phyloP scores from a whole-genome alignment of 2,113 vertebrate species.

The Engystomops pustulosus region DNA sequence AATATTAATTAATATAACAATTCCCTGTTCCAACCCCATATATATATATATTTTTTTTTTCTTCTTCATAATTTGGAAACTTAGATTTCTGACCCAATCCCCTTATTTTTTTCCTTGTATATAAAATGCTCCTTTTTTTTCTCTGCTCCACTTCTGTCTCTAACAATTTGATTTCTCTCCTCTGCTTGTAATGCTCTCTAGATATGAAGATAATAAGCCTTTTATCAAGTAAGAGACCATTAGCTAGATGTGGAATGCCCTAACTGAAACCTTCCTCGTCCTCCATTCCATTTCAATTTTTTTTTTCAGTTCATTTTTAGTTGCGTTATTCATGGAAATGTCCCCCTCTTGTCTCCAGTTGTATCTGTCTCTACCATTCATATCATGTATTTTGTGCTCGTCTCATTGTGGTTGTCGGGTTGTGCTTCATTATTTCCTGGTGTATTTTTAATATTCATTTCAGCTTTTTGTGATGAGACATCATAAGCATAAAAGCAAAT shows the following conservation, averaged over 20 bases:
- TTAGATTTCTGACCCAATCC: conserved; percentile 64
- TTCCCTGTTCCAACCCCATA: conserved; percentile 78
- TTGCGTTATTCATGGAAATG: conserved; percentile 12
- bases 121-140: conserved; percentile 79
- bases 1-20: conserved; percentile 70
- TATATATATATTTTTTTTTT: too few species aligned
- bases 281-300: conserved; percentile 79
- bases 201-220: conserved; percentile 99
- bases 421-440: not conserved
- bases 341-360: not conserved
- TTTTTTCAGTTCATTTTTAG: conserved; percentile 63
- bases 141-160: conserved; percentile 87
- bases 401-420: conserved; percentile 35
- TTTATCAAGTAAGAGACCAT: conserved; percentile 99
- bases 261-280: conserved; percentile 75
- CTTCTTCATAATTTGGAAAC: conserved; percentile 33
- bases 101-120: conserved; percentile 70
- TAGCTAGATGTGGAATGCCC: conserved; percentile 89
- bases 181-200: conserved; percentile 98
- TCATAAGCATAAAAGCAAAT: conserved; percentile 4
- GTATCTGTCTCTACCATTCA: not conserved
- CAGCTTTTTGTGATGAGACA: conserved; percentile 64
- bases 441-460: conserved; percentile 68
- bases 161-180: conserved; percentile 97
- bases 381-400: not conserved